Base-by-base conservation (phyloP, 2,113 vertebrate genomes). In the Canis aureus region DNA sequence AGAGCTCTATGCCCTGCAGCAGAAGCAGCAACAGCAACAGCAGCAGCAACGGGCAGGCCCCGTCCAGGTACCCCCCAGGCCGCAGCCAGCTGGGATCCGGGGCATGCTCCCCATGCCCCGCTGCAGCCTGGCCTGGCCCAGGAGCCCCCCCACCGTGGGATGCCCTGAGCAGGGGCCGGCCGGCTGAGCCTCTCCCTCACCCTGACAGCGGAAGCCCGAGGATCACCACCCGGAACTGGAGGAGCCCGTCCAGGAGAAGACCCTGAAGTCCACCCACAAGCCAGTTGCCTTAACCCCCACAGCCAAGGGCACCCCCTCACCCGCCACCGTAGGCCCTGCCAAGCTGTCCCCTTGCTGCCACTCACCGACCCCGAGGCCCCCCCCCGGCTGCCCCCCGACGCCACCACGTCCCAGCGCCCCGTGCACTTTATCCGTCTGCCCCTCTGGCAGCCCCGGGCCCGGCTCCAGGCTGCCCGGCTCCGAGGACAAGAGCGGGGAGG, bases 1-100 rank as follows among this genome's bases (percentile, higher is more conserved):
- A 97, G 99, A 99, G 98, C 99, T 99, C 87, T 99, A 99, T 0
- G 99, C 99, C 91, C 98, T 99, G 95, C 99, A 99, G 97, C 99
- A 99, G 90, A 99, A 99, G 84, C 99, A 99, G 43, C 99, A 99
- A 0, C 97, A 94, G 0, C 94, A 89, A 0, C 67, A 86, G 97
- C 99, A 99, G 97, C 99, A 23, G 96, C 89, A 98, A 82, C 98
- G 98, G 91, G 98, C 98, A n/a, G 83, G 83, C 20, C 85, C 82
- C 7, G 55, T 97, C 88, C 98, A 98, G 98, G 98, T 98, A 97
- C 80, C 25, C 23, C 29, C 38, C 1, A 1, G 11, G 84, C n/a
- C 67, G 27, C 4, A 4, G 64, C 43, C 49, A 9, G 27, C 9
- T 0, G 8, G 59, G 12, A 23, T 32, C 43, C 69, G 3, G 67